A percentile compares a stretch with the other conserved stretches of the same genome.
Conservation (phyloP, 2,113 vertebrate species). For the Piaya cayana region DNA sequence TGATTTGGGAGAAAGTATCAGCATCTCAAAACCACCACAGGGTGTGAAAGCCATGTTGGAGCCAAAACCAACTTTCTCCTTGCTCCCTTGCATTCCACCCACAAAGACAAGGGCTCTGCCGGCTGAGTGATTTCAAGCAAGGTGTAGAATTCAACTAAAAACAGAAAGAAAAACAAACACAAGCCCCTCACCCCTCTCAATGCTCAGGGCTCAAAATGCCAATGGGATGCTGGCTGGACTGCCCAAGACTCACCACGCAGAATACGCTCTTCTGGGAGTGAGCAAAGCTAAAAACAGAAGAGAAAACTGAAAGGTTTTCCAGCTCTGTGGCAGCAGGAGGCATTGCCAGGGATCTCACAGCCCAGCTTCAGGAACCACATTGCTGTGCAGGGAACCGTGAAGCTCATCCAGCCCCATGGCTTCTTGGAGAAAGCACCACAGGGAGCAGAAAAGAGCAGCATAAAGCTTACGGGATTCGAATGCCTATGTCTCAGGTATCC, state of each 20-base stretch:
- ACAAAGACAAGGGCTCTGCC: not conserved
- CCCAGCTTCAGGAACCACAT: rapidly evolving
- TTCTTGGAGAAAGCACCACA: not conserved
- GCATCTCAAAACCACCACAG: not conserved
- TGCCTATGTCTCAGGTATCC: not conserved
- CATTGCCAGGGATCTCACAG: not conserved
- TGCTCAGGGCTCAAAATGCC: not conserved
- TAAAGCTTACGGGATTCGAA: not conserved
- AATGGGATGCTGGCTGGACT: not conserved
- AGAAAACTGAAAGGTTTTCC: not conserved
- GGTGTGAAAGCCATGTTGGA: not conserved
- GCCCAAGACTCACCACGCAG: rapidly evolving
- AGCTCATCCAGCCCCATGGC: rapidly evolving
- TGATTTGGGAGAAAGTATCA: rapidly evolving
- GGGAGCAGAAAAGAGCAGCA: not conserved
- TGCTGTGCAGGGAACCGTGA: not conserved
- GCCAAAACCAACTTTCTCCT: not conserved
- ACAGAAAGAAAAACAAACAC: not conserved
- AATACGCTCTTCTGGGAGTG: rapidly evolving
- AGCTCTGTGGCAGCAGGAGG: not conserved
- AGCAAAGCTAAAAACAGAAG: not conserved
- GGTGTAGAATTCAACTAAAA: not conserved
- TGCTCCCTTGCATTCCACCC: not conserved
- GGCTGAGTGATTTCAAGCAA: not conserved
- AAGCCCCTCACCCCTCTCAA: not conserved